Conservation (phyloP, 2,113 vertebrate species). For the Anolis carolinensis region DNA sequence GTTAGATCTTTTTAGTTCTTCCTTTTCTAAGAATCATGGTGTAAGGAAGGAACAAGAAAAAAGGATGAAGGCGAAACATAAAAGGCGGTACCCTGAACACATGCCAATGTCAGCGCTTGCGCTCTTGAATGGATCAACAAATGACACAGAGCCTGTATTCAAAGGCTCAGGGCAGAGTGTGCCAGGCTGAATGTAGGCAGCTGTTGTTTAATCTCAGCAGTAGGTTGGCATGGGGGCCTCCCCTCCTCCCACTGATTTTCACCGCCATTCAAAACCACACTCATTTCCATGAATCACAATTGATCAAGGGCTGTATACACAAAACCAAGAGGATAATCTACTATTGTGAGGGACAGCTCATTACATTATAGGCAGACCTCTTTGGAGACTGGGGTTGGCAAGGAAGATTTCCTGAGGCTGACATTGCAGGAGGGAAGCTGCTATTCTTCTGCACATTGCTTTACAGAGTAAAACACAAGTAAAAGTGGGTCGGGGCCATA, state of each 20-base stretch:
- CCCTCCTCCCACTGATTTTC: accelerated
- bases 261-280: neutral
- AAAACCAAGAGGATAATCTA: neutral
- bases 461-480: neutral
- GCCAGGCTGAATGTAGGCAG: neutral
- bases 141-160: conserved; percentile 1
- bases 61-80: conserved; percentile 45
- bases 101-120: conserved; percentile 20
- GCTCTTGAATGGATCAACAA: conserved; percentile 27
- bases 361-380: neutral
- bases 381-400: neutral
- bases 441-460: neutral
- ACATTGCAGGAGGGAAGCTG: neutral
- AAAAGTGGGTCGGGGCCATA: neutral
- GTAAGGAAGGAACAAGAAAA: conserved; percentile 29
- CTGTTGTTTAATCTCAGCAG: conserved; percentile 4
- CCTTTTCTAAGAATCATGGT: conserved; percentile 36
- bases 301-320: neutral
- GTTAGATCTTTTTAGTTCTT: conserved; percentile 49
- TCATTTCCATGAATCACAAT: conserved; percentile 16
- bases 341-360: neutral
- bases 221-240: neutral
- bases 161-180: conserved; percentile 4
- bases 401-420: neutral
- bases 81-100: conserved; percentile 33